Evolutionary conservation across 2,113 vertebrate genomes (phyloP).

Genomic region (Climacteris rufus): DNA sequence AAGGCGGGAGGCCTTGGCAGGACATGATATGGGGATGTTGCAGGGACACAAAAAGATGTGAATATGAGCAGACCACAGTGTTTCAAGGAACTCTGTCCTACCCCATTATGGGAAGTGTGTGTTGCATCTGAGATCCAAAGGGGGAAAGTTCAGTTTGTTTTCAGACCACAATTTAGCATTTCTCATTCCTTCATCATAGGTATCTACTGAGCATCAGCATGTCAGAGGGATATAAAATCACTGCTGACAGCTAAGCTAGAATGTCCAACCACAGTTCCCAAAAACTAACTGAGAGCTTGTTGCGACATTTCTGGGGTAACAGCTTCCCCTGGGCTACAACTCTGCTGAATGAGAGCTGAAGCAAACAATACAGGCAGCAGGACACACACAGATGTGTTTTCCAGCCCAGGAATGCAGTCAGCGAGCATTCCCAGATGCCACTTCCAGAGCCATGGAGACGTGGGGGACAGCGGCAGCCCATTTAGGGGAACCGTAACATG

Average conservation of each 20-base stretch:
- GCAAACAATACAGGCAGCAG: slow-evolving; percentile 62
- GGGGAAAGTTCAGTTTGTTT: neutral
- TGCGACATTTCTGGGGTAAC: slow-evolving; percentile 66
- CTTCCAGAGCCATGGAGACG: slow-evolving; percentile 13
- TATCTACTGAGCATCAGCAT: neutral
- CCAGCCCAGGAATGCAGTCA: slow-evolving; percentile 31
- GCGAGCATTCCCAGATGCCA: neutral
- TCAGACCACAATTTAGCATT: neutral
- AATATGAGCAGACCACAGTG: neutral
- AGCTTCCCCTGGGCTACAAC: slow-evolving; percentile 49
- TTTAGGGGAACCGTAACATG: slow-evolving; percentile 15
- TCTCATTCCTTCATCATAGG: neutral
- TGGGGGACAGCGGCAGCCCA: slow-evolving; percentile 1
- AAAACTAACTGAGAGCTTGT: slow-evolving; percentile 27
- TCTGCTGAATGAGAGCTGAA: slow-evolving; percentile 55
- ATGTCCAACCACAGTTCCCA: neutral
- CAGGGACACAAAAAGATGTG: neutral
- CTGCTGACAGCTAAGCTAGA: slow-evolving; percentile 51
- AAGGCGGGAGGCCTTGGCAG: fast-evolving
- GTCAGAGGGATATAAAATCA: slow-evolving; percentile 22
- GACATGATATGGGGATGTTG: neutral
- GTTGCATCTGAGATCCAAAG: neutral
- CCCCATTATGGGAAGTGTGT: neutral
- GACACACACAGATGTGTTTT: slow-evolving; percentile 20
- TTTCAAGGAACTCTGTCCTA: neutral